Percentiles rank a stretch among this genome's conserved stretches.
Evolutionary conservation across 1,140 invertebrate species (phyloP).

Genomic region (Aphis craccivora): DNA sequence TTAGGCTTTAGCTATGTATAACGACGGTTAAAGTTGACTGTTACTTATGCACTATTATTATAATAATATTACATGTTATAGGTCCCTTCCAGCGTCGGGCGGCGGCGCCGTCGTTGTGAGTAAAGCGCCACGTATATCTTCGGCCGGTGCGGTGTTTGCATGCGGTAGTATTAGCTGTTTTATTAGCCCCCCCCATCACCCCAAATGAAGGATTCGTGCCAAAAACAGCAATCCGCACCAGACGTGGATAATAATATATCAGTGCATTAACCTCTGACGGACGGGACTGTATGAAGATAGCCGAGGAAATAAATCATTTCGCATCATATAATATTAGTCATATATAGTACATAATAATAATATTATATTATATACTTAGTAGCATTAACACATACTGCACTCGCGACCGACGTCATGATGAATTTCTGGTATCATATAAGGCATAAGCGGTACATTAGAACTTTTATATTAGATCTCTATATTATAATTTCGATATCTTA

Average conservation of each 20-base stretch:
- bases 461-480: neutral
- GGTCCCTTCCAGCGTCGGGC: neutral
- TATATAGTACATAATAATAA: neutral
- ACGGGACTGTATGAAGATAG: neutral
- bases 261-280: constrained; percentile 44
- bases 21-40: neutral
- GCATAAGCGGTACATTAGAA: neutral
- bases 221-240: constrained; percentile 49
- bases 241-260: constrained; percentile 31
- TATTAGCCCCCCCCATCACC: neutral
- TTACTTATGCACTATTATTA: neutral
- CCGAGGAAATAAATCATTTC: neutral
- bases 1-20: too few species aligned
- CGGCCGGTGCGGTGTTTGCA: neutral
- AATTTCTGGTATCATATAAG: neutral
- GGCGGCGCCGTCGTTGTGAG: neutral
- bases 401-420: neutral
- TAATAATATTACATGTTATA: neutral
- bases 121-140: neutral
- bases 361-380: neutral
- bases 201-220: neutral
- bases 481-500: neutral
- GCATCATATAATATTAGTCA: neutral
- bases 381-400: neutral
- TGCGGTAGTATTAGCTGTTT: neutral